A percentile compares a stretch with the other conserved stretches of the same genome.
Evolutionary conservation across 1,140 invertebrate species (phyloP).

Genomic region (Leptinotarsa undecemlineata): DNA sequence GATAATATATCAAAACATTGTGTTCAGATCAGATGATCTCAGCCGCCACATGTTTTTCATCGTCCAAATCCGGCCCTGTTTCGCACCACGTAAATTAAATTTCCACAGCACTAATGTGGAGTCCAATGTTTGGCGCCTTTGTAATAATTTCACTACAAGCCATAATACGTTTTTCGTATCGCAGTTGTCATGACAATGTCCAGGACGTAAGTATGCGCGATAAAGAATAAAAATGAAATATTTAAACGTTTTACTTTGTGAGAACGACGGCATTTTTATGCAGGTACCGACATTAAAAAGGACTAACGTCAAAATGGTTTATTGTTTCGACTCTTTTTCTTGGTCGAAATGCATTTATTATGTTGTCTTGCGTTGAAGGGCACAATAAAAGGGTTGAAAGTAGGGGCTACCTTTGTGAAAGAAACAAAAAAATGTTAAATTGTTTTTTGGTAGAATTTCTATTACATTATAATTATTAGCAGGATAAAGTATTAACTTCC

Average conservation of each 20-base stretch:
- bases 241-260: conserved; percentile 43
- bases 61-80: not conserved
- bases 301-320: conserved; percentile 27
- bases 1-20: too few species aligned
- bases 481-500: too few species aligned
- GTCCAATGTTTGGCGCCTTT: conserved; percentile 47
- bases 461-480: too few species aligned
- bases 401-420: too few species aligned
- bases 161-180: conserved; percentile 42
- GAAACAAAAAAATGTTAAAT: too few species aligned
- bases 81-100: conserved; percentile 30
- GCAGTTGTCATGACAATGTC: conserved; percentile 42
- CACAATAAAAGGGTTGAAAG: too few species aligned
- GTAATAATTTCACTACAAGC: conserved; percentile 48
- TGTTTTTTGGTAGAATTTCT: too few species aligned
- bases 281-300: conserved; percentile 35
- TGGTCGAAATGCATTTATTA: conserved; percentile 12
- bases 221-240: conserved; percentile 49
- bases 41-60: too few species aligned
- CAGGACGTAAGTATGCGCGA: conserved; percentile 39
- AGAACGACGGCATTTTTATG: conserved; percentile 29
- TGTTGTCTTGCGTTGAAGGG: not conserved
- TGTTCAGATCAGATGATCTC: too few species aligned
- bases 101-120: conserved; percentile 44
- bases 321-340: conserved; percentile 21